Evolutionary conservation across 2,888 invertebrate genomes (phyloP), one percentile per base, ranked within the genome.

Genomic region (Limnephilus auricula): DNA sequence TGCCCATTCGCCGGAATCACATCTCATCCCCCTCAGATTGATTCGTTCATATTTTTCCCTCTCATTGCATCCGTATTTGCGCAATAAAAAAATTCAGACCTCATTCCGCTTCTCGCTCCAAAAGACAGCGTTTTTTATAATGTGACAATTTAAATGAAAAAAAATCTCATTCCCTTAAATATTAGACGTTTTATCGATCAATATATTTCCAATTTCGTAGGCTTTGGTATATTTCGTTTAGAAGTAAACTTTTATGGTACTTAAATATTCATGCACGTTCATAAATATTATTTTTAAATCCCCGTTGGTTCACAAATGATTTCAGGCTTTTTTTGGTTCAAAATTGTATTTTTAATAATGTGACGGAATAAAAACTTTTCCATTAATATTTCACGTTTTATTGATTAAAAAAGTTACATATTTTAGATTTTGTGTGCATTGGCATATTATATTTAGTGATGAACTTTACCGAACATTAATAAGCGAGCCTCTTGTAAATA

Each of bases 21-120:
- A 80, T 92, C 90, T 90, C 88, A 83, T 92, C 45, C 84, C 84
- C 65, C 88, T 34, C 84, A 88, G 90, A 92, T 92, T 92, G 92
- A 92, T 92, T 92, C 90, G 90, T 90, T 90, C 89, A 90, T 92
- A 50, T 65, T 87, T 91, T 91, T 91, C 90, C 80, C 88, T 86
- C 91, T 89, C 90, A 91, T 92, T 92, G 91, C 82, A 89, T 90
- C 32, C 78, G 34, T 90, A 90, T 92, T 90, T 92, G 90, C 92
- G 91, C 78, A 65, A 90, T 92, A 92, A 92, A 92, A 91, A 90
- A 92, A 91, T 90, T 90, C 85, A 92, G 84, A 89, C 89, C 86
- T 30, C 84, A n/a, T n/a, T 90, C 18, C 30, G 5, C 10, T 40
- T 65, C 40, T 37, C 37, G 80, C 65, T 50, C 87, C 78, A 37